Conservation (phyloP, 2,888 invertebrate genomes). For the Drosophila lutescens region DNA sequence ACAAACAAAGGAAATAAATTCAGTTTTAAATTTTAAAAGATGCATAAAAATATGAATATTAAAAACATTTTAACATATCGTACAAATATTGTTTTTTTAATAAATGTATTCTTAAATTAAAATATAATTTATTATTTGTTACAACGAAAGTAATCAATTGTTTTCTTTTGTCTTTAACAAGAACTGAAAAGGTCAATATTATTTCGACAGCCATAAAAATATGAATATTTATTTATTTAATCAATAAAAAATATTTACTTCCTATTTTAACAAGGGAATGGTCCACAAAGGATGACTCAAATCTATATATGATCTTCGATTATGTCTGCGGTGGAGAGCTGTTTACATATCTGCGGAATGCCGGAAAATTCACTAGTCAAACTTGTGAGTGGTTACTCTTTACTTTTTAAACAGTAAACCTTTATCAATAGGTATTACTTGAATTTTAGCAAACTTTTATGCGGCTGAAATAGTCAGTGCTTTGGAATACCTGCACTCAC, state of each 20-base stretch:
- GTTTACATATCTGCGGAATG: constrained; percentile 96
- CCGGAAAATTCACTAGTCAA: constrained; percentile 94
- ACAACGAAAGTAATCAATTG: no score
- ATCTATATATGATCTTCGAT: constrained; percentile 98
- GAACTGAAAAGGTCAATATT: neutral
- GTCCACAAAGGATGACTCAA: constrained; percentile 95
- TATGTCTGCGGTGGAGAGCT: constrained; percentile 98
- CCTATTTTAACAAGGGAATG: constrained; percentile 88
- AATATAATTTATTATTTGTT: no score
- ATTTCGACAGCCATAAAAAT: neutral
- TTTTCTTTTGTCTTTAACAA: neutral
- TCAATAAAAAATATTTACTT: neutral
- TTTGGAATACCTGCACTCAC: constrained; percentile 95
- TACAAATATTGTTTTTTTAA: no score
- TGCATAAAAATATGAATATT: neutral
- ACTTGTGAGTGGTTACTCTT: no score
- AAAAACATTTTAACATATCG: neutral
- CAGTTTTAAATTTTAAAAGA: no score
- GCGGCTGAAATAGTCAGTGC: constrained; percentile 97
- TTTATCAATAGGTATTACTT: neutral
- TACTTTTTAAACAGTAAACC: rapidly evolving
- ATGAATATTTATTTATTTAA: neutral
- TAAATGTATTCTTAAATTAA: no score
- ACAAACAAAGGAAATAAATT: neutral
- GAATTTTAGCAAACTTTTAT: constrained; percentile 91